Percentiles rank a stretch among this genome's conserved stretches.
These are phyloP conservation scores for Heliconius eleuchia DNA, from an alignment of 1,140 invertebrate genomes.

Conservation along the genomic window DNA sequence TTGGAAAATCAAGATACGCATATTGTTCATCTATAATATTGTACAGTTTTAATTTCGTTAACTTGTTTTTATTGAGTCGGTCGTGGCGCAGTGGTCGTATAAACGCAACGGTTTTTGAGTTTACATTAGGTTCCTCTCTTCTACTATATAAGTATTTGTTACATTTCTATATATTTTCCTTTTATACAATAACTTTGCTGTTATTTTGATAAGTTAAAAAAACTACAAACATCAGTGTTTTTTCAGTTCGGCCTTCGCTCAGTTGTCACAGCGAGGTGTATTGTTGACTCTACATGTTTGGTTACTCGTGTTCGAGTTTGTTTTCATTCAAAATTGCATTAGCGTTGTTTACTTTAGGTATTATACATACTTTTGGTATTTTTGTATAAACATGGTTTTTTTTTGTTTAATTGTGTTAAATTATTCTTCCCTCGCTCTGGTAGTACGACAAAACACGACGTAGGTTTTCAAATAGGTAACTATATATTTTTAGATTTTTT, in stretches of 20 bases:
- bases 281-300: conserved; percentile 7
- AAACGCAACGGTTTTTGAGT: too few relatives aligned
- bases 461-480: too few relatives aligned
- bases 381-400: neutral
- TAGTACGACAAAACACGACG: too few relatives aligned
- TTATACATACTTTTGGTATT: neutral
- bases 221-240: conserved; percentile 3
- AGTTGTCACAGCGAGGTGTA: neutral
- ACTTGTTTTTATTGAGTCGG: too few relatives aligned
- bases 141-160: neutral
- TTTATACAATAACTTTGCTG: neutral
- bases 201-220: neutral
- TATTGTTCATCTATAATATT: too few relatives aligned
- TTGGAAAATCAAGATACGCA: too few relatives aligned
- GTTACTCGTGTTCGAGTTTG: conserved; percentile 3
- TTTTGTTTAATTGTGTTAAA: neutral
- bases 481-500: too few relatives aligned
- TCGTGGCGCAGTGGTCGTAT: too few relatives aligned
- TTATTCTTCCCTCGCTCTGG: too few relatives aligned
- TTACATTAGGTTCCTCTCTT: neutral
- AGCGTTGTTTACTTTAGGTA: neutral
- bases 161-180: neutral
- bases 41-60: too few relatives aligned
- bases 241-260: neutral
- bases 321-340: conserved; percentile 11